Conservation (phyloP, 2,888 invertebrate genomes). For the Erynnis tages region DNA sequence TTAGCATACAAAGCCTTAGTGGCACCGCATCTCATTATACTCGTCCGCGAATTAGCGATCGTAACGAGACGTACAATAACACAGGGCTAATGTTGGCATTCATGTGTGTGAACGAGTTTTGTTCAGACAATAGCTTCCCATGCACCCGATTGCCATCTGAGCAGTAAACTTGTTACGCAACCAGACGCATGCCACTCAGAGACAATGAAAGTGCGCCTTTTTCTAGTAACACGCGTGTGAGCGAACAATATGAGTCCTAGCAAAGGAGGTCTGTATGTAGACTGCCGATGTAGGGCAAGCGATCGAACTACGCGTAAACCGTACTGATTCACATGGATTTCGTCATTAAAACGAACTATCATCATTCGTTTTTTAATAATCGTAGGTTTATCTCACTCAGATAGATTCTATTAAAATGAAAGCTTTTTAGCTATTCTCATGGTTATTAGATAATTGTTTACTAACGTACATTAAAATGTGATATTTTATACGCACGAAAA, state of each 20-base stretch:
- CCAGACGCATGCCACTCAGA: conserved; percentile 61
- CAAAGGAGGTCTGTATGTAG: conserved; percentile 57
- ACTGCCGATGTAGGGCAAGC: no score
- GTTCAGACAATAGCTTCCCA: conserved; percentile 66
- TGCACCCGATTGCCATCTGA: conserved; percentile 67
- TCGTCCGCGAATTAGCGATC: conserved; percentile 52
- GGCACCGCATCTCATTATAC: conserved; percentile 24
- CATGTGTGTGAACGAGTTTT: conserved; percentile 67
- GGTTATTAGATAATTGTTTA: no score
- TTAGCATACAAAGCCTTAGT: conserved; percentile 22
- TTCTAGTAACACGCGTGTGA: conserved; percentile 60
- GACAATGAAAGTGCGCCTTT: conserved; percentile 73
- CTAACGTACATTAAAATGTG: no score
- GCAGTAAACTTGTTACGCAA: conserved; percentile 73
- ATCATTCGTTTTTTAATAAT: no score
- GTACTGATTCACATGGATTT: no score
- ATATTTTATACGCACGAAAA: no score
- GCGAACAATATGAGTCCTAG: conserved; percentile 61
- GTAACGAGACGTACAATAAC: conserved; percentile 50
- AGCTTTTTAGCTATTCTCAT: no score
- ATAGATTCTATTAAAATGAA: no score
- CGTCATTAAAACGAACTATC: no score
- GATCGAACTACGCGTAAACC: no score
- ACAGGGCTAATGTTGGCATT: conserved; percentile 57
- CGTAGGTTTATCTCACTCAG: no score